A percentile compares a stretch with the other conserved stretches of the same genome.
phyloP scores from a whole-genome alignment of 2,113 vertebrate genomes.

The Hoplias malabaricus region DNA sequence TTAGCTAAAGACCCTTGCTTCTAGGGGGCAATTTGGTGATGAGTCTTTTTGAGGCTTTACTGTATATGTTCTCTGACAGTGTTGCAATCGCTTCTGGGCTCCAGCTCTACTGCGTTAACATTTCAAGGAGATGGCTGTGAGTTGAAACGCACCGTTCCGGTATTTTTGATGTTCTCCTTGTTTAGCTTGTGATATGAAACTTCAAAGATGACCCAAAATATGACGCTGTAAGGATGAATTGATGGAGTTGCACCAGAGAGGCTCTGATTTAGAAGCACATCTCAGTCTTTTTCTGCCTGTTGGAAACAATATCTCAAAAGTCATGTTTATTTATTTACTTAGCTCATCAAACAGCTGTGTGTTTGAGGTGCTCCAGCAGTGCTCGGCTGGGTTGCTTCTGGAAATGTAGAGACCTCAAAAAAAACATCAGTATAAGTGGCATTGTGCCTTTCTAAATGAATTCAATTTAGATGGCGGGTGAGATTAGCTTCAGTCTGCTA shows the following conservation, averaged over 20 bases:
- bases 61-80: not conserved
- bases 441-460: not conserved
- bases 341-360: not conserved
- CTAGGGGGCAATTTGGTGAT: not conserved
- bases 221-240: not conserved
- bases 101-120: not conserved
- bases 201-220: conserved; percentile 12
- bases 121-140: not conserved
- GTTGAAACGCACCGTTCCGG: not conserved
- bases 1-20: not conserved
- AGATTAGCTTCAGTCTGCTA: not conserved
- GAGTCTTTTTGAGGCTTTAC: not conserved
- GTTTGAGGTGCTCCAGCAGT: not conserved
- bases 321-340: not conserved
- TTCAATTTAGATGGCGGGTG: not conserved
- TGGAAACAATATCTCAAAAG: not conserved
- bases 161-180: conserved; percentile 3
- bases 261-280: not conserved
- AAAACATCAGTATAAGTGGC: not conserved
- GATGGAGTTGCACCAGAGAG: not conserved
- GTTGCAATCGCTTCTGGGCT: not conserved
- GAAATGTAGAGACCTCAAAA: not conserved
- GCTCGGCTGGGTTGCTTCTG: not conserved
- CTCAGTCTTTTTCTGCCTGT: not conserved
- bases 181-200: not conserved